Base-by-base conservation (phyloP, 2,113 vertebrate species). In the Lethenteron camtschaticum region DNA sequence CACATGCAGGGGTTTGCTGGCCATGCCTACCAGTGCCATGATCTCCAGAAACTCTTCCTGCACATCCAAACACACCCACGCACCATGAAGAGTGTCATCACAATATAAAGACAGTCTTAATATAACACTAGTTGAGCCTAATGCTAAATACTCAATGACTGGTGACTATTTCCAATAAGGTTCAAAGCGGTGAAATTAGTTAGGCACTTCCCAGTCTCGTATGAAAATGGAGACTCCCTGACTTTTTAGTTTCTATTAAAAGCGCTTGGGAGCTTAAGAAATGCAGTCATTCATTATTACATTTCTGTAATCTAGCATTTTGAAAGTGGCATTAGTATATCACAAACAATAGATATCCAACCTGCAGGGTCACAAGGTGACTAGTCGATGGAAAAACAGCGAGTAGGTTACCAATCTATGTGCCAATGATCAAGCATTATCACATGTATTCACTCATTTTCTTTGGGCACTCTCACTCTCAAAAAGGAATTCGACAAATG, bases 11-110 rank as follows among this genome's bases (percentile, higher is more conserved):
- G 71, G 71, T 68, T 72, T 72, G 24, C 68, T 72, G 12, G 71
- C 68, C 71, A 72, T 72, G 3, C 71, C 71, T 9, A 72, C 71
- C 11, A 72, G 41, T 12, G 71, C 71, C 71, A 72, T 72, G 16
- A 72, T 72, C 41, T 72, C 71, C 68, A 72, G 71, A 58, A 72
- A 72, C 20, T 72, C 71, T 56, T 72, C 71, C 71, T 72, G 63
- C 63, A 66, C n/a, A 9, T 66, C n/a, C 9, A 11, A 66, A 24
- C n/a, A 9, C n/a, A 66, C 63, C n/a, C 63, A 9, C n/a, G 10
- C n/a, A 66, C n/a, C 24, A 66, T 16, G n/a, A 9, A n/a, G 24
- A 16, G n/a, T 66, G 10, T 24, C n/a, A 66, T 66, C 9, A 9
- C 63, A 66, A 66, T 9, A 10, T 24, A 9, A 11, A 66, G n/a